Evolutionary conservation across 2,113 vertebrate species (phyloP).

Genomic region (Periophthalmodon schlosseri): DNA sequence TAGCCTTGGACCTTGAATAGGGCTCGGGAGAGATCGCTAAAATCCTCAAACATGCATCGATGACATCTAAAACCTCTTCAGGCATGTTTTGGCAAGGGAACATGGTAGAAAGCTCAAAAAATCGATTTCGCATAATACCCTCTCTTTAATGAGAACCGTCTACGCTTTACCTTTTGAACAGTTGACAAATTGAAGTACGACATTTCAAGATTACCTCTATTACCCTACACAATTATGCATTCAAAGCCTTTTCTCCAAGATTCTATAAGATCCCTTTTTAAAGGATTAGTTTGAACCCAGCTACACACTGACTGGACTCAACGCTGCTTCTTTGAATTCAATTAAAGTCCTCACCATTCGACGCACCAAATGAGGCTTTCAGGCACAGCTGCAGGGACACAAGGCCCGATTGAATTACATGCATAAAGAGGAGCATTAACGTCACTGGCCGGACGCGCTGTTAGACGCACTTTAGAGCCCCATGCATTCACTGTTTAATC

Average conservation of each 20-base stretch:
- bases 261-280: background rate
- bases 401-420: constrained; percentile 36
- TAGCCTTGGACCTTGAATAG: too few species aligned
- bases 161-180: background rate
- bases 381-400: constrained; percentile 36
- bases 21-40: too few species aligned
- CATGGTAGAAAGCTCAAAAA: too few species aligned
- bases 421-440: constrained; percentile 21
- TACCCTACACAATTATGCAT: background rate
- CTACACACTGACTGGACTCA: background rate
- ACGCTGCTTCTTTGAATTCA: constrained; percentile 34
- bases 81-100: too few species aligned
- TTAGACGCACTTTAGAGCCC: background rate
- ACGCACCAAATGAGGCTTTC: constrained; percentile 47
- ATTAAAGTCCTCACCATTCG: constrained; percentile 24
- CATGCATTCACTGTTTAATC: background rate
- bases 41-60: too few species aligned
- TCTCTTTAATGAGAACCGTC: too few species aligned
- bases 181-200: background rate
- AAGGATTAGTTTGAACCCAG: background rate
- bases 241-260: background rate
- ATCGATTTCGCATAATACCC: too few species aligned
- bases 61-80: too few species aligned
- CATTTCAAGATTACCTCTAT: background rate
- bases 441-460: background rate